A percentile compares a stretch with the other conserved stretches of the same genome.
Conservation (phyloP, 1,140 invertebrate species). For the Scylla paramamosain region DNA sequence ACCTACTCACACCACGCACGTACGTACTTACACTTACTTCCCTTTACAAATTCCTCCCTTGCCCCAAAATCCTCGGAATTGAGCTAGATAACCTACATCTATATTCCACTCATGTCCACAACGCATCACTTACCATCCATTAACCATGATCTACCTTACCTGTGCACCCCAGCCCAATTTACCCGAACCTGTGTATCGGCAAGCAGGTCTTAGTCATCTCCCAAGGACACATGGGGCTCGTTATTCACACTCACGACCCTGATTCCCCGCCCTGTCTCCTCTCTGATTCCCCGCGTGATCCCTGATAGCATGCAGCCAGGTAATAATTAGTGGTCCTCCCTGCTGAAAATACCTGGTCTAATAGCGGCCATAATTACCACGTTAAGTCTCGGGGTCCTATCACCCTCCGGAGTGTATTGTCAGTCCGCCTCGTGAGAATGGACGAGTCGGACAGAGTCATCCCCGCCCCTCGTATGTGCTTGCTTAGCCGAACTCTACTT, state of each 20-base stretch:
- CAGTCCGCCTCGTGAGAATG: background rate
- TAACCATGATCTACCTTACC: too few relatives aligned
- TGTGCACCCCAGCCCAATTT: too few relatives aligned
- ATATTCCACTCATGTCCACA: background rate
- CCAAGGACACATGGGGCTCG: background rate
- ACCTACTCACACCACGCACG: too few relatives aligned
- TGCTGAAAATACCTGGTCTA: constrained; percentile 32
- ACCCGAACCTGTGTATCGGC: too few relatives aligned
- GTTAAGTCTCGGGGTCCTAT: background rate
- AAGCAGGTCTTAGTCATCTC: background rate
- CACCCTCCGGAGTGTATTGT: background rate
- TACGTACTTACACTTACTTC: too few relatives aligned
- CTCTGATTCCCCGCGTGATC: background rate
- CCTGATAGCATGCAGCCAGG: constrained; percentile 28
- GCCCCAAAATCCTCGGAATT: too few relatives aligned
- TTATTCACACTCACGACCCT: constrained; percentile 10
- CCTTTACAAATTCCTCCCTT: too few relatives aligned
- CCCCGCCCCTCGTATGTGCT: background rate
- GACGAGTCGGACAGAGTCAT: background rate
- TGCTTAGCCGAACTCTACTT: background rate
- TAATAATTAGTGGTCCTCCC: constrained; percentile 10
- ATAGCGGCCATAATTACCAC: constrained; percentile 2
- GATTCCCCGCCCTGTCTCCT: background rate
- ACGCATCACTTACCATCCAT: too few relatives aligned
- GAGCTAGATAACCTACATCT: background rate